phyloP scores from a whole-genome alignment of 2,797 vertebrate genomes.

The Rhodeus uyekii region DNA sequence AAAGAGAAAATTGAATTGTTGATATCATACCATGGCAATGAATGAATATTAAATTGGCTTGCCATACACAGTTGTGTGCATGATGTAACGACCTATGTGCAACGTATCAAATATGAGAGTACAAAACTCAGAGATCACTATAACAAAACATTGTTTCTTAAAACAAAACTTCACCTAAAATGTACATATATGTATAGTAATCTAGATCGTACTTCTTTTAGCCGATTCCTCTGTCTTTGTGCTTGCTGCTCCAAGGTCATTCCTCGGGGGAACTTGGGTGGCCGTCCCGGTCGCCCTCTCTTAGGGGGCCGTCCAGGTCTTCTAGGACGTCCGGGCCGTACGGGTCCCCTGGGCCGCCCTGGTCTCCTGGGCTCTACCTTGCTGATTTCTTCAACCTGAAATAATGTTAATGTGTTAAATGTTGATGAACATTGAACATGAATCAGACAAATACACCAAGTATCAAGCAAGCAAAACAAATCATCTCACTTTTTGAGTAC shows the following conservation, averaged over 20 bases:
- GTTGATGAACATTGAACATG: too few relatives aligned
- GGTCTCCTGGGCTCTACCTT: slow-evolving; percentile 67
- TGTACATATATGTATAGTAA: not conserved
- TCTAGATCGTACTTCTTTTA: slow-evolving; percentile 81
- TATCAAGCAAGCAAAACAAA: not conserved
- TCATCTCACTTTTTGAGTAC: slow-evolving; percentile 64
- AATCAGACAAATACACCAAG: not conserved
- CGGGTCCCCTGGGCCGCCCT: slow-evolving; percentile 70
- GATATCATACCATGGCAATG: too few relatives aligned
- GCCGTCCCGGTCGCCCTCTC: slow-evolving; percentile 76
- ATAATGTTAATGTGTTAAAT: not conserved
- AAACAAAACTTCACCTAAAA: not conserved
- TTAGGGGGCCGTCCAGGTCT: slow-evolving; percentile 64
- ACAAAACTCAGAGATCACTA: not conserved
- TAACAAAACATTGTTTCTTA: not conserved
- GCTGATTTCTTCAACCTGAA: slow-evolving; percentile 56
- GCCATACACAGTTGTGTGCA: not conserved
- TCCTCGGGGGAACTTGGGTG: slow-evolving; percentile 71
- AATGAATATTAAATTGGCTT: too few relatives aligned
- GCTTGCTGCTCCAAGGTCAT: slow-evolving; percentile 70
- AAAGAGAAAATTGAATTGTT: too few relatives aligned
- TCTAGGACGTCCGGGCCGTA: slow-evolving; percentile 61
- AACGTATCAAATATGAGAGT: not conserved
- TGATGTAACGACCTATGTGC: not conserved
- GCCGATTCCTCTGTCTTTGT: slow-evolving; percentile 76